phyloP scores from a whole-genome alignment of 2,888 invertebrate genomes.

The Scaptomyza parva region DNA sequence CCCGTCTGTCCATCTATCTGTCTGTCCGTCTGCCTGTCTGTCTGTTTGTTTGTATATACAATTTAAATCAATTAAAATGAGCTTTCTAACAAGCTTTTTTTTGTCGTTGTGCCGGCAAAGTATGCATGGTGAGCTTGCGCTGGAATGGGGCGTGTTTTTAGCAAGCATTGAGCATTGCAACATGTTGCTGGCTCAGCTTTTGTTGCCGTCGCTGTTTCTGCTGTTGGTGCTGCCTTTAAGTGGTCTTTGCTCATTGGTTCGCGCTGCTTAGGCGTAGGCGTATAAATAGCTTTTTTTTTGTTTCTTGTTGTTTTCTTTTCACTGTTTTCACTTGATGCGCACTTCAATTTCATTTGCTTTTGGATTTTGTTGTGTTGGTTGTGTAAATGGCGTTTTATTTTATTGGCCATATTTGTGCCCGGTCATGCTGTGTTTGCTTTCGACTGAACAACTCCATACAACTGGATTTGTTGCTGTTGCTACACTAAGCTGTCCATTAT shows the following conservation, averaged over 20 bases:
- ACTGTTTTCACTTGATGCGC: slow-evolving; percentile 46
- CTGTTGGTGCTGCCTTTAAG: slow-evolving; percentile 37
- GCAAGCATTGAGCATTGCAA: slow-evolving; percentile 53
- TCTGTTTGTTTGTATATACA: slow-evolving; percentile 28
- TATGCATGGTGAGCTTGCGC: slow-evolving; percentile 29
- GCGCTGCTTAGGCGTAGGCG: slow-evolving; percentile 63
- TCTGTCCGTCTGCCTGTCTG: slow-evolving; percentile 2
- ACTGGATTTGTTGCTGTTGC: slow-evolving; percentile 47
- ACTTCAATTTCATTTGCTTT: slow-evolving; percentile 42
- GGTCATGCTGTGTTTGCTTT: slow-evolving; percentile 77
- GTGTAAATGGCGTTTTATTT: slow-evolving; percentile 76
- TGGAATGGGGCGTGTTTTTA: slow-evolving; percentile 57
- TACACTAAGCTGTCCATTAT: slow-evolving; percentile 72
- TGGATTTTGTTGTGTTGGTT: slow-evolving; percentile 31
- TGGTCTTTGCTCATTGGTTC: slow-evolving; percentile 61
- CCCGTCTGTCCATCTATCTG: neutral
- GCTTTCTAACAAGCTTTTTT: slow-evolving; percentile 60
- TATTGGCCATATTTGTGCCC: slow-evolving; percentile 79
- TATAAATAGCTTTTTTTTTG: slow-evolving; percentile 33
- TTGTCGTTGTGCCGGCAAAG: slow-evolving; percentile 15
- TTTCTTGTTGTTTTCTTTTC: slow-evolving; percentile 17
- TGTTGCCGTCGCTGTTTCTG: slow-evolving; percentile 31
- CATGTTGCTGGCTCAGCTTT: slow-evolving; percentile 59
- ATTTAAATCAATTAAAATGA: slow-evolving; percentile 63
- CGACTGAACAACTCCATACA: slow-evolving; percentile 50